These are phyloP conservation scores for Drosophila nikananu DNA, from an alignment of 1,140 invertebrate genomes.

Conservation along the genomic window DNA sequence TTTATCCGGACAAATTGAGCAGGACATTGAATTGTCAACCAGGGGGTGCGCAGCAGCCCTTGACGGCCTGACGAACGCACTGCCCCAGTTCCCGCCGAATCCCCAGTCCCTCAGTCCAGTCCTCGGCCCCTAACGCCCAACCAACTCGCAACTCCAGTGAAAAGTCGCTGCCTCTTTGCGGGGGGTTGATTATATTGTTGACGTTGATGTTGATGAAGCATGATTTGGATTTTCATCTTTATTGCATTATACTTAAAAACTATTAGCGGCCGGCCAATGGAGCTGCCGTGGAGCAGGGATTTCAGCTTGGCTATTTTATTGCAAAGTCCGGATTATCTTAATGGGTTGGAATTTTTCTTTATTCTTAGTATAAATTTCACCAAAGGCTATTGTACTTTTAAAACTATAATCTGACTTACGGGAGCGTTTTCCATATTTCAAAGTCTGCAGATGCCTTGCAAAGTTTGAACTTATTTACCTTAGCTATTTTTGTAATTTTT, in stretches of 20 bases:
- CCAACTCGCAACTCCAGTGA: conserved; percentile 26
- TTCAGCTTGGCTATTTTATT: background rate
- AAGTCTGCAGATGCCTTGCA: background rate
- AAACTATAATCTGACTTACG: background rate
- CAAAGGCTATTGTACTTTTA: background rate
- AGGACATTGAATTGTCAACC: conserved; percentile 82
- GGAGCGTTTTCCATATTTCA: background rate
- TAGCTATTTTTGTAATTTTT: background rate
- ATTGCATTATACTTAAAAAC: conserved; percentile 84
- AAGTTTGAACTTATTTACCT: background rate
- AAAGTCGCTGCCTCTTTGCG: conserved; percentile 42
- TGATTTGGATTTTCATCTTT: conserved; percentile 84
- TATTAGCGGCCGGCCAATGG: conserved; percentile 64
- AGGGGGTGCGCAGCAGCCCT: conserved; percentile 62
- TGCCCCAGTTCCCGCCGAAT: conserved; percentile 7
- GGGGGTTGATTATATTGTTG: conserved; percentile 80
- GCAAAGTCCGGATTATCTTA: background rate
- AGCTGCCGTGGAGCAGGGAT: background rate
- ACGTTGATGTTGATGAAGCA: conserved; percentile 84
- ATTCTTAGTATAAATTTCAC: background rate
- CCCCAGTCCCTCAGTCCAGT: background rate
- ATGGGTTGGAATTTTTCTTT: no score
- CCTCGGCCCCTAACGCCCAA: background rate
- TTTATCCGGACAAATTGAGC: conserved; percentile 80
- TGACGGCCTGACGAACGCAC: conserved; percentile 52